phyloP scores from a whole-genome alignment of 2,797 vertebrate genomes.

The Megalops cyprinoides region DNA sequence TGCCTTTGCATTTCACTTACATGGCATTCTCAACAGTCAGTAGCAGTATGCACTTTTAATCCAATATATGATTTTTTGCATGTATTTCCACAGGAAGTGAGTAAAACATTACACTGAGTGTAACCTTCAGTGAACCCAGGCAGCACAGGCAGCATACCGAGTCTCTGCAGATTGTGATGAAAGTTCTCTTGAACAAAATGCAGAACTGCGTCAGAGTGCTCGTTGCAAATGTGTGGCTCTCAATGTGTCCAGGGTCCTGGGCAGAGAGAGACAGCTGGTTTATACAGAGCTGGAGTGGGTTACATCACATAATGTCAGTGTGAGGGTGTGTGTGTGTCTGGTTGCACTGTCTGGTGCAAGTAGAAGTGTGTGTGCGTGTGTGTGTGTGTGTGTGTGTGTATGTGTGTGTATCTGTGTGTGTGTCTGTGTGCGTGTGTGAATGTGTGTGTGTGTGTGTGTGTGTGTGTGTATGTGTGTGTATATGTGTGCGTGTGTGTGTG shows the following conservation, averaged over 20 bases:
- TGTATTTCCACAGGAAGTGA: background rate
- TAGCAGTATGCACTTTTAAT: background rate
- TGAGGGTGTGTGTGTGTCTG: background rate
- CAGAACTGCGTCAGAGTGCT: constrained; percentile 90
- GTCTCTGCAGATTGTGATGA: constrained; percentile 88
- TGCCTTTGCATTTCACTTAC: no score
- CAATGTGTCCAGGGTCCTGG: constrained; percentile 73
- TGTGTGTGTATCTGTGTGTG: background rate
- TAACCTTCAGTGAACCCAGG: background rate
- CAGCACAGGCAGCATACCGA: constrained; percentile 70
- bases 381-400: background rate
- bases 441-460: background rate
- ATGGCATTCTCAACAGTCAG: background rate
- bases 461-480: background rate
- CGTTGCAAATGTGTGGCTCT: constrained; percentile 89
- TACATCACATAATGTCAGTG: no score
- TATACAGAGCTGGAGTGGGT: background rate
- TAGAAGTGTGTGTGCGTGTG: no score
- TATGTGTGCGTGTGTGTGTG: background rate
- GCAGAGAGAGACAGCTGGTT: background rate
- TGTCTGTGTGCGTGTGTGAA: background rate
- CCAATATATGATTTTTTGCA: background rate
- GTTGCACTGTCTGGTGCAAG: no score
- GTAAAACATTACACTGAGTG: no score
- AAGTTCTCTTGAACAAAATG: constrained; percentile 93